Percentiles rank a stretch among this genome's conserved stretches.
Evolutionary conservation across 2,888 invertebrate genomes (phyloP).

Genomic region (Sarcophaga subvicina): DNA sequence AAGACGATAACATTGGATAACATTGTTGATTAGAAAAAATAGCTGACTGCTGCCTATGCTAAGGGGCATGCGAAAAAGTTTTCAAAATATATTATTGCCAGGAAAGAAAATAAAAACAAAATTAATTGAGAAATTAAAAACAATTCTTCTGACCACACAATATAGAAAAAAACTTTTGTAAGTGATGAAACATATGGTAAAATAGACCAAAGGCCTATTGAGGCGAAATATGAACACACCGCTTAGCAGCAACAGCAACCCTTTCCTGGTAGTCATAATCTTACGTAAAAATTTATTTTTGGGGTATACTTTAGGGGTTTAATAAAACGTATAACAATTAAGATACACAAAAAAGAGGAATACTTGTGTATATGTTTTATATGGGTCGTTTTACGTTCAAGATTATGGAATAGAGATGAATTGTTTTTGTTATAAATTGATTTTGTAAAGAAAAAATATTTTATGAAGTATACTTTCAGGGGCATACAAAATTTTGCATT

Average conservation of each 20-base stretch:
- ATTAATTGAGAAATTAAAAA: constrained; percentile 44
- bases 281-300: constrained; percentile 27
- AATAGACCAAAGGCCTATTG: constrained; percentile 14
- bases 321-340: not conserved
- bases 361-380: not conserved
- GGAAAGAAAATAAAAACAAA: constrained; percentile 11
- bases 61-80: not conserved
- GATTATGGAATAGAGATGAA: no score
- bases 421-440: no score
- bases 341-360: constrained; percentile 2
- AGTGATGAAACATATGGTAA: constrained; percentile 54
- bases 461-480: no score
- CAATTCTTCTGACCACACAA: constrained; percentile 27
- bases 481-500: no score
- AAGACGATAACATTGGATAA: no score
- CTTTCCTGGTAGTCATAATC: constrained; percentile 25
- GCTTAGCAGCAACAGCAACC: constrained; percentile 7
- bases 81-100: not conserved
- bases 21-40: no score
- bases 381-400: no score
- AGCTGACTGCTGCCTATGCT: no score
- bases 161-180: constrained; percentile 22
- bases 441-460: no score
- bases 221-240: not conserved
- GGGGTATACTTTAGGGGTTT: constrained; percentile 57